phyloP scores from a whole-genome alignment of 2,888 invertebrate genomes.

The Hydroisotoma schaefferi region DNA sequence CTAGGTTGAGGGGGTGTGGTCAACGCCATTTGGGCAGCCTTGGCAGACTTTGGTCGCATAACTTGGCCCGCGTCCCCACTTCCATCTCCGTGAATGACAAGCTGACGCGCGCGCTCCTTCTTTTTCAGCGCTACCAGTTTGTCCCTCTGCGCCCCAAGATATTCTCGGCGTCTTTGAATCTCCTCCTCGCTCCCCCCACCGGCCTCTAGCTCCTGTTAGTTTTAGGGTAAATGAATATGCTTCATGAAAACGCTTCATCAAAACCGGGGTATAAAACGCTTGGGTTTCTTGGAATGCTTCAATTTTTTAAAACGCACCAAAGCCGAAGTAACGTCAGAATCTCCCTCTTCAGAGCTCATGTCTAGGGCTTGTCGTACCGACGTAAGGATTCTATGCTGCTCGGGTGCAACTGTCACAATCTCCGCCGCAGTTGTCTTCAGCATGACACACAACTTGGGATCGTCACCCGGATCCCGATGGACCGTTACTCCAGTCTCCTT shows the following conservation, averaged over 20 bases:
- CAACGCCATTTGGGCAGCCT: slow-evolving; percentile 67
- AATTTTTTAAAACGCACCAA: background rate
- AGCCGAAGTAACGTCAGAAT: background rate
- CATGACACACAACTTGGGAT: too few species aligned
- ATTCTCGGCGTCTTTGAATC: slow-evolving; percentile 73
- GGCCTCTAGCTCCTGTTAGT: slow-evolving; percentile 22
- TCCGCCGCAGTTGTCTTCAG: slow-evolving; percentile 36
- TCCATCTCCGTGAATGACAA: slow-evolving; percentile 61
- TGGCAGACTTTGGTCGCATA: slow-evolving; percentile 68
- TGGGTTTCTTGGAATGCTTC: too few species aligned
- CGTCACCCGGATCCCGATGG: too few species aligned
- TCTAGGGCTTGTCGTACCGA: slow-evolving; percentile 43
- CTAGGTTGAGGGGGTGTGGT: slow-evolving; percentile 51
- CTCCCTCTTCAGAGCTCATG: slow-evolving; percentile 21
- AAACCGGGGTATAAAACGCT: too few species aligned
- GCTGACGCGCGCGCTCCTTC: slow-evolving; percentile 75
- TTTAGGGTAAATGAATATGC: slow-evolving; percentile 1
- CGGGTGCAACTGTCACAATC: slow-evolving; percentile 37
- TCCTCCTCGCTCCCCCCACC: slow-evolving; percentile 56
- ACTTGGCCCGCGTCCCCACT: slow-evolving; percentile 46
- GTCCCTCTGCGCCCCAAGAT: slow-evolving; percentile 83
- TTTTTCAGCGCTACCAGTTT: slow-evolving; percentile 85
- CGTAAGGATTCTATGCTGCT: slow-evolving; percentile 41
- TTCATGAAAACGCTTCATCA: background rate
- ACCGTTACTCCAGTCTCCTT: slow-evolving; percentile 7